Base-by-base conservation (phyloP, 2,888 invertebrate genomes). In the Lottia scabra region DNA sequence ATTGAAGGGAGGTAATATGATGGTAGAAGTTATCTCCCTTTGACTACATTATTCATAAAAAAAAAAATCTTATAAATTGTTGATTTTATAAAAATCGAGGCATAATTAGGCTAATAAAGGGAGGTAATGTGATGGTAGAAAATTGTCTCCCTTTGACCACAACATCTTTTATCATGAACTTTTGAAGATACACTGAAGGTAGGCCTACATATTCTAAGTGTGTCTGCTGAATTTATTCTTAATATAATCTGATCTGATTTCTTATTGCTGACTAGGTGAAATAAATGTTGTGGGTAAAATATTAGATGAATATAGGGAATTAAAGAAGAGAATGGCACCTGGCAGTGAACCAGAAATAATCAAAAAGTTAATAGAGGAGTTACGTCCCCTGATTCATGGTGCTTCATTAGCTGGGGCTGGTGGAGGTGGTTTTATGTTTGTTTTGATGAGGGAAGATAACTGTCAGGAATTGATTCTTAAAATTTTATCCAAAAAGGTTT, bases 301-400 rank as follows among this genome's bases (percentile, higher is more conserved):
- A 70, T 84, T 90, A 75, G 80, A 84, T 66, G 75, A 71, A 5
- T 90, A 90, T 81, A 90, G 90, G 90, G 74, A 85, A 71, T 85
- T 87, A 82, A 91, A 91, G 85, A 89, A 89, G 73, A 74, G 81
- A 8, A 85, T 91, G 86, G 90, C 91, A 0, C 88, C 90, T 0
- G 90, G 90, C 4, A 88, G 89, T 82, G 89, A 90, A 77, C 88
- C 90, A 0, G 76, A 78, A n/a, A 77, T 81, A 23, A 87, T 90
- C 6, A 81, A 81, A 12, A 75, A 74, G 23, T 83, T 90, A 75
- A 89, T 90, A 85, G 64, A 68, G 0, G 77, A 79, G 2, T 76
- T 90, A 12, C 76, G 83, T 19, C 86, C 87, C 0, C 82, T 85
- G 72, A 79, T 84, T 27, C 75, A 83, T 26, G 90, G 90, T 13